A percentile compares a stretch with the other conserved stretches of the same genome.
These are phyloP conservation scores for Clarias batrachus DNA, from an alignment of 2,113 vertebrate species.

Conservation along the genomic window DNA sequence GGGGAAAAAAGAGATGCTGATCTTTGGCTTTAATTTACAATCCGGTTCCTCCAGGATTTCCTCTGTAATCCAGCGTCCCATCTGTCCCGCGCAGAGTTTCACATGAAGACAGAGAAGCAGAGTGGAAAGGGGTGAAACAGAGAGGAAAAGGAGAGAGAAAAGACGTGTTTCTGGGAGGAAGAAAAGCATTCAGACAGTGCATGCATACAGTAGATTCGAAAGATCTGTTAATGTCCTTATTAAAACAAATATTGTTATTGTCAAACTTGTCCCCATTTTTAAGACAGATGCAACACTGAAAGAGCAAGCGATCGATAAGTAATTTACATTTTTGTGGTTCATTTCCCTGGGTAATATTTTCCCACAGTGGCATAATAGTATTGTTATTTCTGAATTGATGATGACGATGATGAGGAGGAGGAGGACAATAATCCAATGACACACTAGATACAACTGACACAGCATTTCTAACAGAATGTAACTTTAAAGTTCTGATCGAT, in stretches of 20 bases:
- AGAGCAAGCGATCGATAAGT: conserved; percentile 48
- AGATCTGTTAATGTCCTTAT: conserved; percentile 28
- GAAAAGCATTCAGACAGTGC: conserved; percentile 22
- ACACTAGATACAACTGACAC: conserved; percentile 9
- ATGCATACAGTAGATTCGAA: conserved; percentile 26
- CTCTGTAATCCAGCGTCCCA: conserved; percentile 46
- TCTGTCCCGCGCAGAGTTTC: conserved; percentile 26
- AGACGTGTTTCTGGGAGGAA: neutral
- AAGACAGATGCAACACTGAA: conserved; percentile 41
- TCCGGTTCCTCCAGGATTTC: conserved; percentile 50
- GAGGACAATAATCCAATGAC: conserved; percentile 11
- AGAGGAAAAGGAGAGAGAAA: neutral
- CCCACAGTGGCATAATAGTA: conserved; percentile 14
- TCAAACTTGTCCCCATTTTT: conserved; percentile 33
- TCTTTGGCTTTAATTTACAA: conserved; percentile 54
- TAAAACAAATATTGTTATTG: conserved; percentile 38
- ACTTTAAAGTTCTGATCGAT: neutral
- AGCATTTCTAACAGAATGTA: neutral
- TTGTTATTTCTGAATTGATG: conserved; percentile 42
- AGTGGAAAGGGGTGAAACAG: conserved; percentile 27
- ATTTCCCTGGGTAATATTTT: conserved; percentile 41
- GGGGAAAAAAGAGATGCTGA: conserved; percentile 41
- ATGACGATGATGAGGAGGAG: conserved; percentile 28
- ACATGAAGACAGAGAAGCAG: conserved; percentile 31
- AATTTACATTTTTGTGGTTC: conserved; percentile 53